Conservation (phyloP, 2,797 vertebrate species). For the Lepus oiostolus region DNA sequence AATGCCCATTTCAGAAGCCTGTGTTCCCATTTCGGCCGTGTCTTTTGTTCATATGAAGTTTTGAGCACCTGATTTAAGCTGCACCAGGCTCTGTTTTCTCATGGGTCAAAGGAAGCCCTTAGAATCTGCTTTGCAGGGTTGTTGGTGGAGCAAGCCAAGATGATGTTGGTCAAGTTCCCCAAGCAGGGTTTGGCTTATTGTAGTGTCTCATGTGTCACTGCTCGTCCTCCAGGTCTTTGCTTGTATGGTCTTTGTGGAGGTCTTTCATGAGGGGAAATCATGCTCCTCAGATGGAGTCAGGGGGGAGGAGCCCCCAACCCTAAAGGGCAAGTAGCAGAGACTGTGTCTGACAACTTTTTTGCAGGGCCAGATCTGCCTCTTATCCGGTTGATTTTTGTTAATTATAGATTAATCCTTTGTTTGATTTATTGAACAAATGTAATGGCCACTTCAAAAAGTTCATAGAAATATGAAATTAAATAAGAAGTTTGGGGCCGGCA, state of each 20-base stretch:
- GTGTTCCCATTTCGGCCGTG: neutral
- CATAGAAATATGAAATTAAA: too few relatives aligned
- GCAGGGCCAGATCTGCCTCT: neutral
- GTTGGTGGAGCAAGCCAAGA: neutral
- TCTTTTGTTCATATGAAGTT: neutral
- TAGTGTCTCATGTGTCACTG: neutral
- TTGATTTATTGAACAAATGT: slow-evolving; percentile 14
- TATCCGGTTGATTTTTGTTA: neutral
- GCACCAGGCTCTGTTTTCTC: neutral
- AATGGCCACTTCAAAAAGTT: too few relatives aligned
- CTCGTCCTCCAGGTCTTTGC: neutral
- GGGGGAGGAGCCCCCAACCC: neutral
- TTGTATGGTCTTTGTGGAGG: neutral
- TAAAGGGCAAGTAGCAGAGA: neutral
- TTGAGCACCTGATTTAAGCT: neutral
- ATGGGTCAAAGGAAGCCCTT: neutral
- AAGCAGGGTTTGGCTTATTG: neutral
- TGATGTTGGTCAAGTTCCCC: neutral
- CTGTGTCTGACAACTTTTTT: neutral
- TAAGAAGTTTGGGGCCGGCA: too few relatives aligned
- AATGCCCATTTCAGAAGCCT: neutral
- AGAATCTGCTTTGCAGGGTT: neutral
- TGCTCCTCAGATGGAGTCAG: neutral
- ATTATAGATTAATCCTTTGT: slow-evolving; percentile 25
- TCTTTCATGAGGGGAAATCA: neutral